Base-by-base conservation (phyloP, 2,888 invertebrate species). In the Plagodis pulveraria region DNA sequence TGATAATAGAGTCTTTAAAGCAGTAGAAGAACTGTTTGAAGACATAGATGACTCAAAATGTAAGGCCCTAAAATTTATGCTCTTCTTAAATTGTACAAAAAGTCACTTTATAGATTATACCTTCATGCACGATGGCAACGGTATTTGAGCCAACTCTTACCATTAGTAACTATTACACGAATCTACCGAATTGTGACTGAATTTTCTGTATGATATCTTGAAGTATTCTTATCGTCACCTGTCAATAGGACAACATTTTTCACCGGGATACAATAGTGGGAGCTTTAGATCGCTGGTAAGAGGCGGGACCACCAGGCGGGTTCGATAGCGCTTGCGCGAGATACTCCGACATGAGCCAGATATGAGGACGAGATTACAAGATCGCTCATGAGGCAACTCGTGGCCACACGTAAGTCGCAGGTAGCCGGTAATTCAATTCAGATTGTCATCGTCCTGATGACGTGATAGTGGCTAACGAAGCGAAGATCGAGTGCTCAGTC, bases 401-500 rank as follows among this genome's bases (percentile, higher is more conserved):
- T 83, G 91, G 91, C 92, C 92, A 92, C 92, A 92, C 91, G 83
- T 80, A 83, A 80, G 87, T 81, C 79, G 83, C 90, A 90, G 89
- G 91, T 90, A 91, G 91, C 86, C 82, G 74, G 91, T 89, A 86
- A 89, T 91, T 91, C 89, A 89, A 92, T 89, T 86, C 83, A 87
- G 92, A 92, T 92, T 92, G 92, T 92, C 92, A 91, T 92, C 91
- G 84, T 84, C 77, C 77, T 80, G 89, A 90, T 90, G 87, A 88
- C 81, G 85, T 84, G 91, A 91, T 91, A 89, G 79, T 65, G 63
- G 78, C 86, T 91, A 91, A 92, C 91, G 91, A 91, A 91, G 89
- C 86, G 83, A 83, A 51, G 59, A 55, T 43, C 50, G 59, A 55
- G 41, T 47, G 46, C 12, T 50, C 34, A 40, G 40, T 40, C 50